These are phyloP conservation scores for Anabacerthia variegaticeps DNA, from an alignment of 2,797 vertebrate species.

Conservation along the genomic window DNA sequence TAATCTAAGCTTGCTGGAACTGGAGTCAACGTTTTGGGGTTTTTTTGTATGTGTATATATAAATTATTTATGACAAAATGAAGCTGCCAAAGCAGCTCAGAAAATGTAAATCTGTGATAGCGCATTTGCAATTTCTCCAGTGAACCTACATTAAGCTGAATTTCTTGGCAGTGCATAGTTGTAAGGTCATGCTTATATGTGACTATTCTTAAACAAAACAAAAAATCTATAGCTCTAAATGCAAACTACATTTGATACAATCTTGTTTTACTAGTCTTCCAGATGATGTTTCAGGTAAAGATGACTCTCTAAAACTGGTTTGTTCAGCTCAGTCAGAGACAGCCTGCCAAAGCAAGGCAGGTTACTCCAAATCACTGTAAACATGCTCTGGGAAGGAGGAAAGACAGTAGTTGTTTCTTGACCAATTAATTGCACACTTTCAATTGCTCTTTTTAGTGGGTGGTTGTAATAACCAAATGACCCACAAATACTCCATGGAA, in stretches of 20 bases:
- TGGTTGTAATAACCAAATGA: not conserved
- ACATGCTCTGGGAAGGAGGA: not conserved
- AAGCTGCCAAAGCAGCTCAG: constrained; percentile 12
- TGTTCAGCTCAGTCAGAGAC: not conserved
- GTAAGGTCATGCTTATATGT: constrained; percentile 25
- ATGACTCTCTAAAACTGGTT: not conserved
- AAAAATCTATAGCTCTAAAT: not conserved
- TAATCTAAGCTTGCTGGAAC: constrained; percentile 1
- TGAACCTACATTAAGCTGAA: constrained; percentile 6
- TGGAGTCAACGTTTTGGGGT: not conserved
- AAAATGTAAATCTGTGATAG: constrained; percentile 18
- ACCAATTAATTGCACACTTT: not conserved
- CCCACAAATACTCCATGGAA: not conserved
- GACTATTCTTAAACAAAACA: constrained; percentile 22
- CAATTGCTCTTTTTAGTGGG: not conserved
- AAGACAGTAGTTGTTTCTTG: not conserved
- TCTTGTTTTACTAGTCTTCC: not conserved
- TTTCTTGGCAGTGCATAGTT: not conserved
- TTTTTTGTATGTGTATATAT: not conserved
- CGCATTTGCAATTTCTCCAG: constrained; percentile 15
- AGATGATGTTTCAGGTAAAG: not conserved
- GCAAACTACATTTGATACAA: not conserved
- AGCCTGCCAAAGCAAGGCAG: not conserved
- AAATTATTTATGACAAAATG: not conserved
- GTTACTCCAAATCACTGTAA: not conserved